Conservation (phyloP, 1,140 invertebrate species). For the Pollicipes pollicipes region DNA sequence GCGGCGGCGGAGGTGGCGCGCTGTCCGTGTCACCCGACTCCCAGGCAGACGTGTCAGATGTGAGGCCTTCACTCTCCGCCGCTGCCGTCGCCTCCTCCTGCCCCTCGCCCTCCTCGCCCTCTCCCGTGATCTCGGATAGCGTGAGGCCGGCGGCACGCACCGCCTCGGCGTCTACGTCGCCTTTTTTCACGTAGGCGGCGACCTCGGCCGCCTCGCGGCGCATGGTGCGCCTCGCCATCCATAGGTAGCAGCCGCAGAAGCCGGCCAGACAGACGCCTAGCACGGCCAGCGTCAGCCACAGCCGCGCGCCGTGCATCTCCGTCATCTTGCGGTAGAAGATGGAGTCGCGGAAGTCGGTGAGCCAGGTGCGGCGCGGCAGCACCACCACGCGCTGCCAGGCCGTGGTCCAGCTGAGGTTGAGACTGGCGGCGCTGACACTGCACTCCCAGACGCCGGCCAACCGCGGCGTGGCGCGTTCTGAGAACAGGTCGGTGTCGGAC, state of each 20-base stretch:
- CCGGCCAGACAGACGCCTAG: background rate
- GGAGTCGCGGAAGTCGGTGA: background rate
- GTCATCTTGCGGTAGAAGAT: slow-evolving; percentile 5
- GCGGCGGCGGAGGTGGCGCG: background rate
- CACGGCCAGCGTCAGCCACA: background rate
- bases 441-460: background rate
- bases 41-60: background rate
- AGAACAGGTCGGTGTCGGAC: background rate
- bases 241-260: background rate
- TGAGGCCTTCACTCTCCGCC: background rate
- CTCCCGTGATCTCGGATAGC: background rate
- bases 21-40: background rate
- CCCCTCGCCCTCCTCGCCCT: background rate
- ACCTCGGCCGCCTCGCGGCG: background rate
- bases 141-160: background rate
- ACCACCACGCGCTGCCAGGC: background rate
- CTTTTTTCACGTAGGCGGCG: background rate
- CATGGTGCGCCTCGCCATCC: background rate
- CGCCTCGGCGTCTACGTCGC: background rate
- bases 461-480: background rate
- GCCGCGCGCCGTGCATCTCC: background rate
- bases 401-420: background rate
- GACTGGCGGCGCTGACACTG: background rate
- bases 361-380: background rate
- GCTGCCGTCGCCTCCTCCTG: background rate